phyloP scores from a whole-genome alignment of 2,113 vertebrate genomes.

The Anarhynchus alexandrinus region DNA sequence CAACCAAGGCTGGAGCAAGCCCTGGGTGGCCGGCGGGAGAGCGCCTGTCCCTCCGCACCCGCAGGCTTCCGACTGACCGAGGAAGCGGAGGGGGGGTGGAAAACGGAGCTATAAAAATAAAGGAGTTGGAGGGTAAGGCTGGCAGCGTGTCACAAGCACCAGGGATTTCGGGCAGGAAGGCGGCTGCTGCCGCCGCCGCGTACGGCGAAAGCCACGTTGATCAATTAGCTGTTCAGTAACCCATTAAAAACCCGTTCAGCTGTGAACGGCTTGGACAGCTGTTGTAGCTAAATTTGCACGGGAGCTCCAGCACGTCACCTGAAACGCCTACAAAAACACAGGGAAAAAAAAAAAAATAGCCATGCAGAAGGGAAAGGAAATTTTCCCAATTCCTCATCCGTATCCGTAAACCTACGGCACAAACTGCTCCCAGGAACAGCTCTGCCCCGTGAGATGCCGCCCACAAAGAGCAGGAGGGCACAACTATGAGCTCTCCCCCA shows the following conservation, averaged over 20 bases:
- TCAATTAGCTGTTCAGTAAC: slow-evolving; percentile 1
- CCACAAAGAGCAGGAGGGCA: neutral
- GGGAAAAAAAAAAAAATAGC: neutral
- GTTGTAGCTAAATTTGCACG: neutral
- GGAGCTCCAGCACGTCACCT: neutral
- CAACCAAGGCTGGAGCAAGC: neutral
- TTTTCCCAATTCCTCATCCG: neutral
- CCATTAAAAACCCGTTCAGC: neutral
- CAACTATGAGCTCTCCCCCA: neutral
- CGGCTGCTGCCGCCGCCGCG: neutral
- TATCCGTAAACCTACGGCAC: accelerated
- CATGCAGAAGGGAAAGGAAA: neutral
- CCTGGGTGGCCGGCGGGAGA: neutral
- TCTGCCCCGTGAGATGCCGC: neutral
- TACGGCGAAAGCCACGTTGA: neutral
- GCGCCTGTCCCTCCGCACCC: neutral
- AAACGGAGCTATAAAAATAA: neutral
- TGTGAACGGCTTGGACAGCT: neutral
- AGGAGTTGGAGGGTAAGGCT: neutral
- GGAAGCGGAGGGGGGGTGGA: neutral
- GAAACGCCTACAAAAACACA: neutral
- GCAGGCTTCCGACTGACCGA: neutral
- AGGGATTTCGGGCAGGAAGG: neutral
- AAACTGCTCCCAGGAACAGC: neutral
- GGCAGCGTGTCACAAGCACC: neutral